Evolutionary conservation across 2,113 vertebrate species (phyloP), one percentile per base, ranked within the genome.

Genomic region (Danio rerio): DNA sequence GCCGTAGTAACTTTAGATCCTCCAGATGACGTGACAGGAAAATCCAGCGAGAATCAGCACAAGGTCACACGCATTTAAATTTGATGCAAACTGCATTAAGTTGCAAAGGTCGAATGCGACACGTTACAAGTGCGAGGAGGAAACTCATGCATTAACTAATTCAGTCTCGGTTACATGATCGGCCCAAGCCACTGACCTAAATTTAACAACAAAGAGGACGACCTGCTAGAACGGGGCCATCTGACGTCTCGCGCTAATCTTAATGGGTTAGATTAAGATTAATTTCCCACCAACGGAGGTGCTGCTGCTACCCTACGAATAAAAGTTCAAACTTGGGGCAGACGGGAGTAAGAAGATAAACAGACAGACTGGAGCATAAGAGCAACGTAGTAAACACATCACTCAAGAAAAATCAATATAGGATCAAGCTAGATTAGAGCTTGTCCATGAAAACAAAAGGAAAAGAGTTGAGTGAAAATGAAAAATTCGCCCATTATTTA

Each of bases 181-280:
- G 86, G 86, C 84, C 86, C 89, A 91, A 92, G 84, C 88, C 80
- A 87, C 13, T 92, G 92, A 92, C 92, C 93, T 86, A 91, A 89
- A 93, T 93, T 87, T 90, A 89, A 91, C 82, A 86, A 90, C 83
- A 88, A 92, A 91, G 91, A 93, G 87, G 91, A 86, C 89, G 90
- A 89, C 89, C 89, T 89, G 88, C 89, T 88, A 88, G 87, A 85
- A 85, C 83, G 81, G 84, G 88, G 86, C 90, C 92, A 91, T 90
- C 90, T 92, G 92, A 94, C 90, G 88, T 92, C 92, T 90, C 88
- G 78, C 85, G 78, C 89, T 93, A 91, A 93, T 93, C 91, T 93
- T 89, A 91, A 90, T 88, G 88, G 83, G 87, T 77, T 78, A 92
- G 92, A 93, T 94, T 94, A 93, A 85, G 88, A 88, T 87, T 89